phyloP scores from a whole-genome alignment of 2,113 vertebrate genomes.

The Benitochromis conjunctus region DNA sequence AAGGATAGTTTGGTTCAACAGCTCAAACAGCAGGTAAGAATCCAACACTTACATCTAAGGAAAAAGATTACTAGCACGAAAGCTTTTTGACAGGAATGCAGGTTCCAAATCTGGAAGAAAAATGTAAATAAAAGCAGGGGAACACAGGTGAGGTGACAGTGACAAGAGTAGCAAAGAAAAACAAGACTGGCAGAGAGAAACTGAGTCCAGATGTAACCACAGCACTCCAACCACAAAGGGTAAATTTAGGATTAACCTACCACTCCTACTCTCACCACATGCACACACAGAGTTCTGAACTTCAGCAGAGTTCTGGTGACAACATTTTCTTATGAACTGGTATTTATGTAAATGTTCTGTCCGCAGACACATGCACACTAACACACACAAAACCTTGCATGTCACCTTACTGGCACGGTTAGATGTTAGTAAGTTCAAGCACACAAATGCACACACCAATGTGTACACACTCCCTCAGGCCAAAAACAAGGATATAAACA shows the following conservation, averaged over 20 bases:
- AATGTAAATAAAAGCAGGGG: not conserved
- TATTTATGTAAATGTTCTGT: conserved; percentile 26
- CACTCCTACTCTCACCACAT: conserved; percentile 34
- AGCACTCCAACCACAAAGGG: conserved; percentile 33
- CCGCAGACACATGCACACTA: not conserved
- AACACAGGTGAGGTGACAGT: conserved; percentile 40
- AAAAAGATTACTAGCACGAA: not conserved
- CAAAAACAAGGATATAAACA: conserved; percentile 68
- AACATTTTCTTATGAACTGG: conserved; percentile 22
- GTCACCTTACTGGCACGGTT: not conserved
- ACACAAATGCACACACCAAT: conserved; percentile 4
- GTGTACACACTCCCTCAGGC: conserved; percentile 34
- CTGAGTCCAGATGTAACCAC: conserved; percentile 63
- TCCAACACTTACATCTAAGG: not conserved
- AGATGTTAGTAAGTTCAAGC: conserved; percentile 5
- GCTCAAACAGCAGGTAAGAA: conserved; percentile 92
- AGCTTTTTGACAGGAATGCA: not conserved
- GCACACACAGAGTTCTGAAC: conserved; percentile 13
- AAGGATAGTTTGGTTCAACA: conserved; percentile 95
- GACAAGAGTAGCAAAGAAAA: conserved; percentile 50
- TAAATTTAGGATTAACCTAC: conserved; percentile 66
- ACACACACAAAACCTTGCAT: not conserved
- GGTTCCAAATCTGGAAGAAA: not conserved
- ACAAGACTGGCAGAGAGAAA: conserved; percentile 35
- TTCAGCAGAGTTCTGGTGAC: conserved; percentile 20